These are phyloP conservation scores for Ceuthmochares aereus DNA, from an alignment of 2,113 vertebrate species.

Conservation along the genomic window DNA sequence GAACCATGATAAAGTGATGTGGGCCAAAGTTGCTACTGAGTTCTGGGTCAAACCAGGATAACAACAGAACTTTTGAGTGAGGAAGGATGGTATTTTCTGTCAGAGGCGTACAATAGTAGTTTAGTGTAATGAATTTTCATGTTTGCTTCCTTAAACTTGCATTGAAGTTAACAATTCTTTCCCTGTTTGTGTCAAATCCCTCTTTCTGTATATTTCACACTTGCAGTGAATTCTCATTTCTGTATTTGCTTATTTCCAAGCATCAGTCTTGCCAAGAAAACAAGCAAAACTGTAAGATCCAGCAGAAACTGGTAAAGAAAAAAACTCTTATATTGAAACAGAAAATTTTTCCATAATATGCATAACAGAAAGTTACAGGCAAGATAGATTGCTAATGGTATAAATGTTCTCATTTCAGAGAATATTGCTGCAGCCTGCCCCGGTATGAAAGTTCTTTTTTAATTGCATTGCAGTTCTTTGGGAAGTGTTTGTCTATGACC, in stretches of 20 bases:
- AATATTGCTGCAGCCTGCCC: constrained; percentile 26
- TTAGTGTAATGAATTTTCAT: background rate
- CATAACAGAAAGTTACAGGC: constrained; percentile 16
- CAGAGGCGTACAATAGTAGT: background rate
- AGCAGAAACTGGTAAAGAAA: constrained; percentile 38
- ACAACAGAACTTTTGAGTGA: background rate
- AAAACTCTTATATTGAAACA: background rate
- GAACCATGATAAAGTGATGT: background rate
- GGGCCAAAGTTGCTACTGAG: background rate
- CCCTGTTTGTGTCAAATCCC: background rate
- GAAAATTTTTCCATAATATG: background rate
- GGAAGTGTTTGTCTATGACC: constrained; percentile 59
- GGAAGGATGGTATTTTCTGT: background rate
- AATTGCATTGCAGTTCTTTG: constrained; percentile 66
- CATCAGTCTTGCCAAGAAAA: constrained; percentile 10
- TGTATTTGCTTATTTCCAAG: constrained; percentile 11
- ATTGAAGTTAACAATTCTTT: background rate
- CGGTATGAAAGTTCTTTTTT: constrained; percentile 56
- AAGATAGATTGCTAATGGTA: constrained; percentile 43
- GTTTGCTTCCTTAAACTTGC: background rate
- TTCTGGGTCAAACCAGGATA: background rate
- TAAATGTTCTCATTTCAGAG: constrained; percentile 57
- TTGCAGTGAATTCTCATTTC: constrained; percentile 14
- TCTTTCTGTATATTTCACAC: background rate
- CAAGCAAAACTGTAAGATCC: constrained; percentile 25